Evolutionary conservation across 2,113 vertebrate species (phyloP).

Genomic region (Struthidea cinerea): DNA sequence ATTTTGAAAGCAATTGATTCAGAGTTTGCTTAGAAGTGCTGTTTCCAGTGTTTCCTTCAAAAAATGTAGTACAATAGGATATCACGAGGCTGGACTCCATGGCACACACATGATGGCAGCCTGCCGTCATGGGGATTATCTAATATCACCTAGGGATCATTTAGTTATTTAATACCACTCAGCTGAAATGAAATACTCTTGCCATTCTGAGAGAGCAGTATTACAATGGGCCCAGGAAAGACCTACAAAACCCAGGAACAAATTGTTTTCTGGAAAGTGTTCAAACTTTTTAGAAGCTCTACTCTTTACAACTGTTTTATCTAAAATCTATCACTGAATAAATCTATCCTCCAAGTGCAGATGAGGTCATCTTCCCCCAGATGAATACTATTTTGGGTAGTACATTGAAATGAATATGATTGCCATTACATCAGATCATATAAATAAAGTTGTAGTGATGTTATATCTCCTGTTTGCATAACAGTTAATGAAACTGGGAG

Average conservation of each 20-base stretch:
- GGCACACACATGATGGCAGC: background rate
- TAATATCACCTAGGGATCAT: background rate
- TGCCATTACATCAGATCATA: background rate
- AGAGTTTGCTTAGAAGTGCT: background rate
- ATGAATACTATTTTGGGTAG: background rate
- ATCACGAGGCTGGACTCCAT: background rate
- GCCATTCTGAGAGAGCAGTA: background rate
- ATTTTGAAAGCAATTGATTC: background rate
- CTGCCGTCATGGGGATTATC: conserved; percentile 6
- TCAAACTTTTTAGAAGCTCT: background rate
- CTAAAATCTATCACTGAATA: background rate
- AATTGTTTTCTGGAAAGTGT: background rate
- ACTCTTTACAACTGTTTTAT: background rate
- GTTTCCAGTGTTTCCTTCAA: background rate
- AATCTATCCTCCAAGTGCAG: background rate
- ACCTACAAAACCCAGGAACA: background rate
- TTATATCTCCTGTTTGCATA: background rate
- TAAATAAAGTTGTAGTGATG: background rate
- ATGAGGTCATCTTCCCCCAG: background rate
- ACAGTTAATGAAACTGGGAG: conserved; percentile 2
- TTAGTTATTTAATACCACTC: conserved; percentile 47
- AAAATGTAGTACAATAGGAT: background rate
- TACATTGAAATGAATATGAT: background rate
- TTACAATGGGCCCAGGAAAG: background rate
- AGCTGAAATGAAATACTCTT: background rate